These are phyloP conservation scores for Aleiodes alternator DNA, from an alignment of 2,888 invertebrate genomes.

Conservation along the genomic window DNA sequence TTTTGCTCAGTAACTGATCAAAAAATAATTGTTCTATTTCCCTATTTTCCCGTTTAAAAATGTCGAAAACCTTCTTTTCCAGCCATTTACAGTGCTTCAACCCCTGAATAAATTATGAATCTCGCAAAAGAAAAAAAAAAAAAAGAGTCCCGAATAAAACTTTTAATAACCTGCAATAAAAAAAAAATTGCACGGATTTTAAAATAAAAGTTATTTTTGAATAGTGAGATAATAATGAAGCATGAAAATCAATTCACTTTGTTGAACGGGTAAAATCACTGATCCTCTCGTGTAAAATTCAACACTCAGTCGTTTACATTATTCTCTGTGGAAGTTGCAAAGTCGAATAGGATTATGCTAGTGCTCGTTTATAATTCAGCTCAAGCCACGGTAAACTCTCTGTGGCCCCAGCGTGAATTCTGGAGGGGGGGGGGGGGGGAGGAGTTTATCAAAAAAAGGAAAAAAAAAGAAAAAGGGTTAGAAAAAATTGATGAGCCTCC, in stretches of 20 bases:
- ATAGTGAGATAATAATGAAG: constrained; percentile 8
- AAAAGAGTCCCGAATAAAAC: not conserved
- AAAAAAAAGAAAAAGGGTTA: not conserved
- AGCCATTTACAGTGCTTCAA: too few species aligned
- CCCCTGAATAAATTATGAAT: too few species aligned
- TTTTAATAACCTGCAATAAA: not conserved
- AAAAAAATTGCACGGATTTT: too few species aligned
- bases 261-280: not conserved
- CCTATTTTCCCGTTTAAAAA: too few species aligned
- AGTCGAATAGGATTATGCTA: constrained; percentile 23
- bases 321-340: constrained; percentile 30
- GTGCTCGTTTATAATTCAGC: constrained; percentile 25
- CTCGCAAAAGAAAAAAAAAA: too few species aligned
- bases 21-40: too few species aligned
- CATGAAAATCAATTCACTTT: constrained; percentile 23
- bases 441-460: not conserved
- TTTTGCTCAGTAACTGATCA: too few species aligned
- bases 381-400: constrained; percentile 11
- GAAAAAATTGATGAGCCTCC: not conserved
- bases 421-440: too few species aligned
- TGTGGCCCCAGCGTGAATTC: not conserved
- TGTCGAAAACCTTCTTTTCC: too few species aligned
- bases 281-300: constrained; percentile 24
- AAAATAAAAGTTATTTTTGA: not conserved
- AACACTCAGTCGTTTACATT: constrained; percentile 21